Base-by-base conservation (phyloP, 1,140 invertebrate species). In the Adelges cooleyi region DNA sequence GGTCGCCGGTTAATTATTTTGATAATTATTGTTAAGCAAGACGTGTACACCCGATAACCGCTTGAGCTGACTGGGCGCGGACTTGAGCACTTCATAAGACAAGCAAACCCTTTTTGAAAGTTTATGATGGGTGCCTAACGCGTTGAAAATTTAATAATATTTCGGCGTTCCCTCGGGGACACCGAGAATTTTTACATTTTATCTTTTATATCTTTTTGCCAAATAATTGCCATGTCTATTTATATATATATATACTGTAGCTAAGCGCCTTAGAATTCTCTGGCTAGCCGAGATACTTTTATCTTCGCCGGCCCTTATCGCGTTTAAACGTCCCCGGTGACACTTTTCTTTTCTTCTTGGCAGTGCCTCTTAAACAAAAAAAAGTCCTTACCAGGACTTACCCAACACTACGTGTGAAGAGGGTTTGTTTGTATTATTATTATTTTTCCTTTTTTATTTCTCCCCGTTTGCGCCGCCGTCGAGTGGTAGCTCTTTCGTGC, bases 281-380 rank as follows among this genome's bases (percentile, higher is more conserved):
- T 29, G 17, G n/a, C 27, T 33, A 2, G 8, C 23, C 2, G 11
- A 6, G 25, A 52, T 29, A n/a, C 42, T 4, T 38, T 11, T 22
- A 5, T 15, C 52, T 40, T 22, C 18, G 33, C 52, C 2, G 20
- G 3, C 38, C 29, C 29, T 33, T 33, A 11, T 27, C 18, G n/a
- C 27, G 27, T 59, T 54, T 44, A 44, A 44, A 18, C 23, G 22
- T 27, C 40, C 23, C 54, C n/a, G 6, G 22, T 36, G 40, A 10
- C 40, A 25, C 54, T 44, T 42, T 3, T 27, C 27, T 59, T 33
- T 59, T 59, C 9, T 11, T 42, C 23, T 44, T 59, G 42, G 15
- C 54, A 27, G 5, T 56, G 38, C 15, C 53, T 56, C 53, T 56
- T 56, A 44, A 53, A 56, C 29, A 33, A 56, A 42, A n/a, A n/a